These are phyloP conservation scores for Melikaiella ostensackeni DNA, from an alignment of 2,888 invertebrate genomes.

Conservation along the genomic window DNA sequence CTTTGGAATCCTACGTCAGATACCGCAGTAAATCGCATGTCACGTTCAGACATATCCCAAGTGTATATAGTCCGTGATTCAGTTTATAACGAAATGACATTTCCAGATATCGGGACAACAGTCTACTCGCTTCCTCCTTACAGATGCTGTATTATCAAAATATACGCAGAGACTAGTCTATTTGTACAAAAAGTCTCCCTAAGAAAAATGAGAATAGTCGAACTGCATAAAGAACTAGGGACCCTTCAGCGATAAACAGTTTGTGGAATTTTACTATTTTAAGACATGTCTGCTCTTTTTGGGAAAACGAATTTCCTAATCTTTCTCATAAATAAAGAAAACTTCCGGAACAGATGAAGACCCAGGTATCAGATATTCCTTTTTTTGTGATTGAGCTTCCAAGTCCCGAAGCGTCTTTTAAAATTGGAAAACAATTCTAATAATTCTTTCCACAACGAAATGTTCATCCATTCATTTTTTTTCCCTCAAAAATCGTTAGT, in stretches of 20 bases:
- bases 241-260: conserved; percentile 14
- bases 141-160: conserved; percentile 35
- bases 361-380: neutral
- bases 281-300: conserved; percentile 7
- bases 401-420: neutral
- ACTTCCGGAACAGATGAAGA: neutral
- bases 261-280: conserved; percentile 5
- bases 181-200: conserved; percentile 19
- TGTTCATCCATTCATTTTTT: too few relatives aligned
- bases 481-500: too few relatives aligned
- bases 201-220: neutral
- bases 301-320: neutral
- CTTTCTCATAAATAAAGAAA: neutral
- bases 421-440: neutral
- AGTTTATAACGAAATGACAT: conserved; percentile 33
- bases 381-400: neutral
- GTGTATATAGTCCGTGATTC: conserved; percentile 21
- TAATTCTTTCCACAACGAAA: neutral
- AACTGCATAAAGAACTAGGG: conserved; percentile 13
- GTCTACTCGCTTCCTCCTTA: conserved; percentile 16
- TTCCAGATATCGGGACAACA: conserved; percentile 24
- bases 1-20: conserved; percentile 21
- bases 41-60: conserved; percentile 21
- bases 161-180: conserved; percentile 10
- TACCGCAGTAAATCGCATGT: conserved; percentile 33